Percentiles rank a stretch among this genome's conserved stretches.
Evolutionary conservation across 2,113 vertebrate species (phyloP).

Genomic region (Chamaetylas fuelleborni): DNA sequence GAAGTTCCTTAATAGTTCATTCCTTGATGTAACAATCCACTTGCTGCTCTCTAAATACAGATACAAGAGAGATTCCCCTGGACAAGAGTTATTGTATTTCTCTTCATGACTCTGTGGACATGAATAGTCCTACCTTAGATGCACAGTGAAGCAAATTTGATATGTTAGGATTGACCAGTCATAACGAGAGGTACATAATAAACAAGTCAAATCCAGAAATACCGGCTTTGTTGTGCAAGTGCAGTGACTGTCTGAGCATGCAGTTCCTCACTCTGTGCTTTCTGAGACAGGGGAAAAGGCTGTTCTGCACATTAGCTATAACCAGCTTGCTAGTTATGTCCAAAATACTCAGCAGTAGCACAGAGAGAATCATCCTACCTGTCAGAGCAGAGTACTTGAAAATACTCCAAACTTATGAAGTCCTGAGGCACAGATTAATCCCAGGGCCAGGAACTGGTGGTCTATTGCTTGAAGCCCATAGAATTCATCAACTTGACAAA

Average conservation of each 20-base stretch:
- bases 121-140: not conserved
- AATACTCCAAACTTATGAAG: not conserved
- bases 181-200: not conserved
- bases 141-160: not conserved
- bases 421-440: not conserved
- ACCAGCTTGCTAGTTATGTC: not conserved
- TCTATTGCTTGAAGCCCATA: not conserved
- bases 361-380: not conserved
- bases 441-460: not conserved
- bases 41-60: not conserved
- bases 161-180: not conserved
- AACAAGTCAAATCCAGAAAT: not conserved
- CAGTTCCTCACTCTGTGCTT: not conserved
- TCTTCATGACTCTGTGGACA: not conserved
- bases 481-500: not conserved
- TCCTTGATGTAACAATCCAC: not conserved
- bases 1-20: not conserved
- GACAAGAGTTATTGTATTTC: not conserved
- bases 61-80: not conserved
- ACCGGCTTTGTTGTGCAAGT: not conserved
- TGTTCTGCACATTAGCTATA: not conserved
- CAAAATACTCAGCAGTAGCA: not conserved
- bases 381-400: not conserved
- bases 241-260: not conserved
- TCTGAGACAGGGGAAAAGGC: not conserved